These are phyloP conservation scores for Strigamia transsilvanica DNA, from an alignment of 2,888 invertebrate genomes.

Conservation along the genomic window DNA sequence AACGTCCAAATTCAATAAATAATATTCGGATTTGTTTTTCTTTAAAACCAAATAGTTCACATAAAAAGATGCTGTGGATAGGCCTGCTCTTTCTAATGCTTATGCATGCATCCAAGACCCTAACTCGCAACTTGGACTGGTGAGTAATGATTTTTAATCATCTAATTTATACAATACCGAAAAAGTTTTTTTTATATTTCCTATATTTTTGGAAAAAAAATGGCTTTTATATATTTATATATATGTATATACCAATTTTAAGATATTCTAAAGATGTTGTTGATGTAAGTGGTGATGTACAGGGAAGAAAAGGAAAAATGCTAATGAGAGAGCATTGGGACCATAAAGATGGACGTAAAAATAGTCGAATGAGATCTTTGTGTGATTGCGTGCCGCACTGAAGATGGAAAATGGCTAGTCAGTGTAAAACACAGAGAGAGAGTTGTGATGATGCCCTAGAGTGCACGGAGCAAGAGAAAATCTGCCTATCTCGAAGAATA, in stretches of 20 bases:
- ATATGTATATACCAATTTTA: background rate
- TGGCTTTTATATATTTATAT: too few species aligned
- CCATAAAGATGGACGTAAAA: slow-evolving; percentile 46
- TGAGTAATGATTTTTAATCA: slow-evolving; percentile 63
- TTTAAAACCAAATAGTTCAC: slow-evolving; percentile 58
- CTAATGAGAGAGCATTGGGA: slow-evolving; percentile 49
- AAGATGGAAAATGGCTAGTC: slow-evolving; percentile 47
- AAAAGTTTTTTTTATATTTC: too few species aligned
- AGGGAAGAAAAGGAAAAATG: slow-evolving; percentile 24
- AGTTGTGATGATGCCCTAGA: slow-evolving; percentile 47
- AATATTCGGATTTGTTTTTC: slow-evolving; percentile 30
- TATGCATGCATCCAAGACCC: slow-evolving; percentile 85
- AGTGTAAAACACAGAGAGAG: slow-evolving; percentile 39
- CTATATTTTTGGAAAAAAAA: too few species aligned
- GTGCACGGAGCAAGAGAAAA: slow-evolving; percentile 45
- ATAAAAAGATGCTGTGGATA: slow-evolving; percentile 71
- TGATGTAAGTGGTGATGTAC: slow-evolving; percentile 37
- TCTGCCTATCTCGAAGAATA: slow-evolving; percentile 46
- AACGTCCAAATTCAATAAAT: slow-evolving; percentile 13
- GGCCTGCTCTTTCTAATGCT: slow-evolving; percentile 74
- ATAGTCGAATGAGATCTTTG: slow-evolving; percentile 49
- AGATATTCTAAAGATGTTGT: slow-evolving; percentile 35
- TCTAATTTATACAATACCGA: background rate
- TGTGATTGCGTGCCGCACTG: slow-evolving; percentile 44
- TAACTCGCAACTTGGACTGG: slow-evolving; percentile 91